Base-by-base conservation (phyloP, 2,797 vertebrate species). In the Delichon dasypus region DNA sequence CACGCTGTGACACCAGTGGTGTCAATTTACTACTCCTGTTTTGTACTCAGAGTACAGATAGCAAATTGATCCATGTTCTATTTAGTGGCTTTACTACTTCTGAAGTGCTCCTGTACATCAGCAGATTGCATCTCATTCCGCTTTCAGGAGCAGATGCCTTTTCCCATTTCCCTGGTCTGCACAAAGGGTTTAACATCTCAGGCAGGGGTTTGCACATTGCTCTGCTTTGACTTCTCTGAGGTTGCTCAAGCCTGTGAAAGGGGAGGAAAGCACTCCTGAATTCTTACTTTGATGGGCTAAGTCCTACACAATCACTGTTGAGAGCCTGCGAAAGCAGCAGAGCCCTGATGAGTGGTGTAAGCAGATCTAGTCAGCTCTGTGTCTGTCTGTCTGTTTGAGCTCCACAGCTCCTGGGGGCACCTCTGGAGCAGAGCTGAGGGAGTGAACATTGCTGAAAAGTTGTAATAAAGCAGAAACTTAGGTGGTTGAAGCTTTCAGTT, bases 191-290 rank as follows among this genome's bases (percentile, higher is more conserved):
- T 18, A 4, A 0, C 21, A 3, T 5, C 47, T 8, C 9, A 0
- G 0, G 22, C 18, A 17, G 68, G 57, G 38, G 2, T 42, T 32
- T 10, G 38, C 32, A 5, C 0, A 0, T 1, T 30, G 25, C 45
- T 81, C 57, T 58, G 47, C 73, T 64, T 12, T 66, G 26, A 18
- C 16, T 30, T 51, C 67, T 32, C 61, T 13, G 38, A 20, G 32
- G 13, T 1, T 14, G 25, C 3, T 45, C 4, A 32, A 47, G 36
- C 7, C 58, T 38, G 9, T 13, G 45, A 9, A 29, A 50, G 26
- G 27, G 36, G 10, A 79, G 36, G 11, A 55, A 6, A 60, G 9
- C 6, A 5, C 34, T 64, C 38, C 36, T 34, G 36, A 48, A 29
- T n/a, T 38, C 3, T 1, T 17, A 4, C 20, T 53, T 73, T 3